Evolutionary conservation across 2,797 vertebrate species (phyloP).

Genomic region (Cyprinodon diabolis): DNA sequence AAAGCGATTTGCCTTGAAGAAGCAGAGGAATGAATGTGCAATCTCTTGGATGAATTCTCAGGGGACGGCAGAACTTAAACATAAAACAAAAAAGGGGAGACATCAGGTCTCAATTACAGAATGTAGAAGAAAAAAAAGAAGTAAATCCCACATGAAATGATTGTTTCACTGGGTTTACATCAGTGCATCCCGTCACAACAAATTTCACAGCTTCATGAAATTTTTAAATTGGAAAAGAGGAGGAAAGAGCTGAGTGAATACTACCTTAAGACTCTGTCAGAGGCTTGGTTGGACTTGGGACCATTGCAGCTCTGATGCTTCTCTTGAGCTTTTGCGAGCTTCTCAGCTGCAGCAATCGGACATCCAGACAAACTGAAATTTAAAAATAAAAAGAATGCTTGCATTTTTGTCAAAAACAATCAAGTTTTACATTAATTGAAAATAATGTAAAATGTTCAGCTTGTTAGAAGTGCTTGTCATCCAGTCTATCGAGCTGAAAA

Average conservation of each 20-base stretch:
- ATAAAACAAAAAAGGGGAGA: constrained; percentile 47
- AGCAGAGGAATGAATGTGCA: constrained; percentile 49
- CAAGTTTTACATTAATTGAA: constrained; percentile 15
- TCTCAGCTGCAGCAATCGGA: constrained; percentile 98
- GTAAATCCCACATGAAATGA: constrained; percentile 25
- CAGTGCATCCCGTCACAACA: constrained; percentile 8
- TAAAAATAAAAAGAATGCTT: constrained; percentile 16
- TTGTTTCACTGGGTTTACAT: constrained; percentile 14
- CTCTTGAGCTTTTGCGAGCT: constrained; percentile 97
- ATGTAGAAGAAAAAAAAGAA: constrained; percentile 24
- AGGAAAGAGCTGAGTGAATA: constrained; percentile 12
- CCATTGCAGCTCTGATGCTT: constrained; percentile 95
- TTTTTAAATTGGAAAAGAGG: neutral
- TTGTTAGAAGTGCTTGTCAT: constrained; percentile 39
- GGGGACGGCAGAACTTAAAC: constrained; percentile 54
- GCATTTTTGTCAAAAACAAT: constrained; percentile 1
- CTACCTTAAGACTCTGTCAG: constrained; percentile 97
- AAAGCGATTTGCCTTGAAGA: constrained; percentile 55
- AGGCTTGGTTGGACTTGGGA: constrained; percentile 94
- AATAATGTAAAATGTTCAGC: constrained; percentile 22
- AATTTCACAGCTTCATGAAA: neutral
- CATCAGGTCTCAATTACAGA: constrained; percentile 37
- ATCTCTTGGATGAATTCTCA: constrained; percentile 53
- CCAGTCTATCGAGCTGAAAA: constrained; percentile 25
- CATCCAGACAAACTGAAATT: constrained; percentile 95